Conservation (phyloP, 1,140 invertebrate species). For the Oncopeltus fasciatus region DNA sequence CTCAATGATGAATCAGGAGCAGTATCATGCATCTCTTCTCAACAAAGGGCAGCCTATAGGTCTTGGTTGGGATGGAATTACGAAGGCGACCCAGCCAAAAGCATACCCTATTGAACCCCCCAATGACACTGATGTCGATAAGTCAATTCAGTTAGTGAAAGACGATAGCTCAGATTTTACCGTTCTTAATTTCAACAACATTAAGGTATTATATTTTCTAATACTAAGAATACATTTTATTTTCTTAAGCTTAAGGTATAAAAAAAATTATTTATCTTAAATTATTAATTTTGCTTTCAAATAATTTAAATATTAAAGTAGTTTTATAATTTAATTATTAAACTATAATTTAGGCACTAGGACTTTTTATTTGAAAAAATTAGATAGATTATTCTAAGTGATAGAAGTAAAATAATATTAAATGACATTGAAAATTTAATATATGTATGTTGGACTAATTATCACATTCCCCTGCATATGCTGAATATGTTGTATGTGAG, state of each 20-base stretch:
- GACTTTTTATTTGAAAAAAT: no score
- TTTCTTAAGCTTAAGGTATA: background rate
- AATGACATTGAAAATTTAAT: no score
- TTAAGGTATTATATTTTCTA: conserved; percentile 53
- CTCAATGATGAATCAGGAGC: conserved; percentile 99
- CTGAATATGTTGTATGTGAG: no score
- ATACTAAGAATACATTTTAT: no score
- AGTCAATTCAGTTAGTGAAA: conserved; percentile 73
- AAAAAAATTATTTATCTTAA: background rate
- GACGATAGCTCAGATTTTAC: conserved; percentile 74
- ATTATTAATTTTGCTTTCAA: background rate
- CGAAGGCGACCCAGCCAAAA: conserved; percentile 85
- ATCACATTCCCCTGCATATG: no score
- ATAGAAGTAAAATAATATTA: no score
- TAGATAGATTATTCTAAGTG: no score
- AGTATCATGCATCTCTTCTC: conserved; percentile 89
- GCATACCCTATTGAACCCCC: conserved; percentile 80
- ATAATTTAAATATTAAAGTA: background rate
- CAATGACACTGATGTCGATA: conserved; percentile 84
- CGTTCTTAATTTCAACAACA: conserved; percentile 94
- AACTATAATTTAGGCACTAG: background rate
- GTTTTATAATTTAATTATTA: background rate
- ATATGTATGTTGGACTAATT: no score
- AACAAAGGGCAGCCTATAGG: conserved; percentile 81
- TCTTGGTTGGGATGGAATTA: conserved; percentile 81